Conservation (phyloP, 2,797 vertebrate species). For the Taeniopygia guttata region DNA sequence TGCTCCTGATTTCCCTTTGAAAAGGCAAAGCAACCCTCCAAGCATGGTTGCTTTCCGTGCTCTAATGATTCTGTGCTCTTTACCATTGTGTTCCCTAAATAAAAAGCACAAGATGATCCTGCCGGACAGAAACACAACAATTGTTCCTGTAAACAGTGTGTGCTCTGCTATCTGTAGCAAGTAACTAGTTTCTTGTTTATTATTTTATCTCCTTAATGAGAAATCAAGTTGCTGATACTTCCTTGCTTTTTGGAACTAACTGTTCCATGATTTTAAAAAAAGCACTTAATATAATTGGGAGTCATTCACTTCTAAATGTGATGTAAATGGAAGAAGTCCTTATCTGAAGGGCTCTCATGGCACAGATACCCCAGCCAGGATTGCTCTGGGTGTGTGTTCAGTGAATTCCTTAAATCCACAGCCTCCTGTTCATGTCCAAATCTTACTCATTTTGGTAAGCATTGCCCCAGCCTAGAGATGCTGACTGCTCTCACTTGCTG, state of each 20-base stretch:
- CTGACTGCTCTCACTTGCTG: not conserved
- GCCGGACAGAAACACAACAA: not conserved
- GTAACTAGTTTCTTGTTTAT: constrained; percentile 17
- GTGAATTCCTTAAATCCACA: not conserved
- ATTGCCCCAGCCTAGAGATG: not conserved
- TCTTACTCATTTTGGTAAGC: not conserved
- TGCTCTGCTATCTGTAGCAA: not conserved
- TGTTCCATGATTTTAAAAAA: not conserved
- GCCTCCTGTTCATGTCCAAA: not conserved
- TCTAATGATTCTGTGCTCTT: not conserved
- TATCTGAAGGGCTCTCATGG: not conserved
- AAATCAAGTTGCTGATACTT: constrained; percentile 48
- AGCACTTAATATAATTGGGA: not conserved
- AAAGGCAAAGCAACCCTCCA: constrained; percentile 7
- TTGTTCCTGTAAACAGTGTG: not conserved
- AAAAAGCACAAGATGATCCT: constrained; percentile 44
- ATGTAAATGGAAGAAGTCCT: not conserved
- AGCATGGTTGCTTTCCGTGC: not conserved
- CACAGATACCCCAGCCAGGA: not conserved
- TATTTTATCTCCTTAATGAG: constrained; percentile 35
- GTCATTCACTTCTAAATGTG: not conserved
- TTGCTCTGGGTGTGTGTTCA: accelerated
- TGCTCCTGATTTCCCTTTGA: constrained; percentile 26
- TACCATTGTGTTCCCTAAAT: constrained; percentile 58
- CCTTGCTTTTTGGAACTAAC: constrained; percentile 33